Percentiles rank a stretch among this genome's conserved stretches.
phyloP scores from a whole-genome alignment of 2,888 invertebrate genomes.

The Melieria picta region DNA sequence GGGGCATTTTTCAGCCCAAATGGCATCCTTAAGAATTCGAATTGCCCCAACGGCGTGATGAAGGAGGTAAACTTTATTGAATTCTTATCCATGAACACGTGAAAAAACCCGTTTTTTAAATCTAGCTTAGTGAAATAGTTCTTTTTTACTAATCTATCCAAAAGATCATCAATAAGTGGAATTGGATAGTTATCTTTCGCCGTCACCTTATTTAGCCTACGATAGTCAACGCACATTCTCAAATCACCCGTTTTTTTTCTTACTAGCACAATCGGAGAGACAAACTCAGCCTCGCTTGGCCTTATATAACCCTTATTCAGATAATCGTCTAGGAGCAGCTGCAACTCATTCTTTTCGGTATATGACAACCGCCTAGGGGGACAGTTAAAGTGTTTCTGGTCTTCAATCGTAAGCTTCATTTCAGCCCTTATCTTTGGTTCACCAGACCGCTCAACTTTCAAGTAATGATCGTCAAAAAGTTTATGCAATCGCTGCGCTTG shows the following conservation, averaged over 20 bases:
- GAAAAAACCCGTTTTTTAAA: conserved; percentile 31
- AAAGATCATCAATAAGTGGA: conserved; percentile 33
- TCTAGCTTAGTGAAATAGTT: conserved; percentile 13
- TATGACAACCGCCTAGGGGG: conserved; percentile 35
- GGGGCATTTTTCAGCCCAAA: too few relatives aligned
- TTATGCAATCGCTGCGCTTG: background rate
- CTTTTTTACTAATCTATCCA: conserved; percentile 25
- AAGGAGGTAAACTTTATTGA: background rate
- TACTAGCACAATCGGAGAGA: conserved; percentile 29
- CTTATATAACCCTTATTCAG: conserved; percentile 19
- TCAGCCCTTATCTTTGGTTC: conserved; percentile 24
- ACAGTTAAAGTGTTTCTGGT: conserved; percentile 29
- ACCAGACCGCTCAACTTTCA: conserved; percentile 1
- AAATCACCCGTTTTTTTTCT: conserved; percentile 31
- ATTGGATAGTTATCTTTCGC: conserved; percentile 34
- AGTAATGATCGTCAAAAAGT: conserved; percentile 14
- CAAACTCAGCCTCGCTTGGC: conserved; percentile 35
- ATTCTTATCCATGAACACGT: conserved; percentile 28
- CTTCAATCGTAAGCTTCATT: conserved; percentile 24
- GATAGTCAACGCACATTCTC: conserved; percentile 34
- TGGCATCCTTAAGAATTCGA: too few relatives aligned
- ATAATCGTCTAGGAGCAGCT: conserved; percentile 34
- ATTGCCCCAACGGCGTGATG: background rate
- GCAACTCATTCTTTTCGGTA: conserved; percentile 27
- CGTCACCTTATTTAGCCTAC: conserved; percentile 31